Base-by-base conservation (phyloP, 1,140 invertebrate species). In the Megathymus violae region DNA sequence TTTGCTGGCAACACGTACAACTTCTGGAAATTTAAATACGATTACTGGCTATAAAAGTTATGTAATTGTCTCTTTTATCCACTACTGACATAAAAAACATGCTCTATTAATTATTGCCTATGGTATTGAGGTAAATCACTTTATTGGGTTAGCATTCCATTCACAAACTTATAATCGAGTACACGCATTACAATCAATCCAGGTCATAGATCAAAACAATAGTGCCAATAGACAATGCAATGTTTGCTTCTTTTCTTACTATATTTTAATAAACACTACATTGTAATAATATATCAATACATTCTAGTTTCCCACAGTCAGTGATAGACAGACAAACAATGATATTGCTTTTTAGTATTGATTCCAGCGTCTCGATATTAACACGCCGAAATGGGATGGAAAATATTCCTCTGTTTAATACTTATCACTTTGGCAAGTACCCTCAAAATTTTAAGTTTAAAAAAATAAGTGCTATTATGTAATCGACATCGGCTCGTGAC, bases 251-350 rank as follows among this genome's bases (percentile, higher is more conserved):
- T 31, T 31, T 51, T 54, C 13, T 11, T 52, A 6, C 15, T 34
- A 50, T 34, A 44, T 47, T 66, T 31, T 44, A 38, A 19, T 66
- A 66, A 66, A 66, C 56, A 65, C n/a, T 22, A 38, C 36, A 56
- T 66, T 44, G 62, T 66, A 41, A 10, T 62, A 43, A 11, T 52
- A 44, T 67, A 40, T 54, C 7, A 71, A 62, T 67, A 67, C 60
- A 67, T 61, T 17, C 15, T 15, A 31, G 11, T 58, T 67, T 71
- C 68, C 31, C 68, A 71, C 56, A 66, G 34, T n/a, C 15, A 47
- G 52, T 62, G 19, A 56, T 11, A 38, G 44, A 58, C 41, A 19
- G 25, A 43, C 16, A n/a, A 51, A 43, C 46, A 43, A 64, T 51
- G 43, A 25, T 27, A 25, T 25, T 48, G 13, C 46, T n/a, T n/a